Base-by-base conservation (phyloP, 2,888 invertebrate species). In the Thelaira solivaga region DNA sequence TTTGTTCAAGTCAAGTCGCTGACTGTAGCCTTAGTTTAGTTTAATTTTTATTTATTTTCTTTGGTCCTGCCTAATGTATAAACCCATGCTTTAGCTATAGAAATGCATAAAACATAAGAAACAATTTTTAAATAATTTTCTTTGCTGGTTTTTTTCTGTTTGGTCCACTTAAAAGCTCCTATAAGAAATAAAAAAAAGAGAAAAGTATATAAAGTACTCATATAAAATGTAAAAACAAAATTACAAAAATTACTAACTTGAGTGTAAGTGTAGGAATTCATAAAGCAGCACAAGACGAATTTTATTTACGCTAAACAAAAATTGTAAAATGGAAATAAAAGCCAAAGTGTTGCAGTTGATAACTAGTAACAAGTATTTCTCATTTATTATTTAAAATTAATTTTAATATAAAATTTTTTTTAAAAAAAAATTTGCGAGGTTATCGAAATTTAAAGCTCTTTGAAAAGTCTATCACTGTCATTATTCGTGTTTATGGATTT, bases 91-190 rank as follows among this genome's bases (percentile, higher is more conserved):
- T 8, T 26, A 26, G 5, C 31, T 41, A 1, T 55, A 8, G 8
- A 43, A 11, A 59, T 57, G 31, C 29, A 64, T 57, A 41, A 65
- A 73, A 49, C 43, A 59, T 31, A 57, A 49, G 64, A 57, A 41
- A n/a, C n/a, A 29, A 73, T 31, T 43, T 64, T 65, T 72, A 16
- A 72, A 43, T 59, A 59, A 43, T 36, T 49, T 61, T 61, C 51
- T 69, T 7, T 18, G 57, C 34, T 24, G 4, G 13, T 13, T 53
- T 34, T 51, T 5, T 31, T 61, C 34, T 13, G 2, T 45, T 71
- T 62, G 34, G 45, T 51, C 53, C 53, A 62, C 61, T 62, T 72
- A 51, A 43, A 59, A 53, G 43, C 16, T 41, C 49, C 10, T 62
- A 22, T 51, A 43, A 77, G 36, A 57, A 57, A 18, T 10, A 41